Evolutionary conservation across 2,797 vertebrate genomes (phyloP).

Genomic region (Carcharodon carcharias): DNA sequence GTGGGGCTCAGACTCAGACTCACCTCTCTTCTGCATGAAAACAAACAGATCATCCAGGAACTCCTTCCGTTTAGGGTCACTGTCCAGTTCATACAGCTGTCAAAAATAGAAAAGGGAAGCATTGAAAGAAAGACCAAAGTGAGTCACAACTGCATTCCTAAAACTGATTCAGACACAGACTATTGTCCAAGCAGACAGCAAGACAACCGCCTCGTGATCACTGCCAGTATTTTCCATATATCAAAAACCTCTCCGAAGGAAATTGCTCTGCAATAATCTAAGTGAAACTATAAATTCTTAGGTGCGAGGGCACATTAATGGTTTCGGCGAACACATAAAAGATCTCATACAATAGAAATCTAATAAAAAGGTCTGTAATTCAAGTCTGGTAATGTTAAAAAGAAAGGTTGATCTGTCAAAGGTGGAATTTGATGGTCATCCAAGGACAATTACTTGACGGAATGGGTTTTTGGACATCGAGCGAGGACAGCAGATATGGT

Average conservation of each 20-base stretch:
- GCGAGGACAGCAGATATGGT: not conserved
- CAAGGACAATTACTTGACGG: not conserved
- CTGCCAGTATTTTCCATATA: not conserved
- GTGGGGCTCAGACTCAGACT: constrained; percentile 42
- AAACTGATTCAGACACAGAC: not conserved
- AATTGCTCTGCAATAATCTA: not conserved
- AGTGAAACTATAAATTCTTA: not conserved
- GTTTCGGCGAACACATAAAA: not conserved
- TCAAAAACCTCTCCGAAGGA: not conserved
- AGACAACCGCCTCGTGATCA: not conserved
- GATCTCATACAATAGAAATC: not conserved
- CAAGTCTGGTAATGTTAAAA: not conserved
- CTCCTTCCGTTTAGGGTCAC: constrained; percentile 63
- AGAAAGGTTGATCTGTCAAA: not conserved
- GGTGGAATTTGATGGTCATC: not conserved
- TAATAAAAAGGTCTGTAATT: not conserved
- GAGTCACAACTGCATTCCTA: constrained; percentile 33
- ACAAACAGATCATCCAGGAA: constrained; percentile 69
- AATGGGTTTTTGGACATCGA: not conserved
- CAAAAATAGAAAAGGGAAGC: constrained; percentile 18
- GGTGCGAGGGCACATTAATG: not conserved
- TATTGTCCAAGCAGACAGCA: not conserved
- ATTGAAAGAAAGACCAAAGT: not conserved
- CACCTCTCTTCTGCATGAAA: constrained; percentile 72
- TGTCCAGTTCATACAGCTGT: constrained; percentile 68